Base-by-base conservation (phyloP, 2,113 vertebrate genomes). In the Xiphias gladius region DNA sequence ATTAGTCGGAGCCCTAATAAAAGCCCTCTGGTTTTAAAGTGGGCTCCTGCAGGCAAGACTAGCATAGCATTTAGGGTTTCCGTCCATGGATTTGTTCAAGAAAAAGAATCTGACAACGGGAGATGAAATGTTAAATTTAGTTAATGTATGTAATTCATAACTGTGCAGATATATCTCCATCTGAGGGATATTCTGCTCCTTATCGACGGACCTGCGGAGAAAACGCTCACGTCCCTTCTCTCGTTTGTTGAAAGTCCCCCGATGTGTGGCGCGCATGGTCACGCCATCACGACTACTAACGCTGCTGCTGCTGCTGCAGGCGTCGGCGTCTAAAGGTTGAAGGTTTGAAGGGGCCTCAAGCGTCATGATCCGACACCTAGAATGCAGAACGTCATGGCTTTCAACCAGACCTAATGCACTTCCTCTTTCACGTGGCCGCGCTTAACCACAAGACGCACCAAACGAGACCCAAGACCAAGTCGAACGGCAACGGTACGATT, bases 321-420 rank as follows among this genome's bases (percentile, higher is more conserved):
- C 30, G n/a, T 48, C 70, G 3, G 24, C 0, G 5, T 22, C 12
- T 5, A 54, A 32, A 80, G 61, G 50, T 77, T 64, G 83, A 63
- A 84, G 39, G 74, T 80, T 62, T 41, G 17, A 78, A 17, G 26
- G 10, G 55, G 13, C 37, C 46, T 46, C 4, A 8, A 43, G 14
- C 9, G 11, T 54, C 46, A 41, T 52, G 28, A 17, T 80, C 30
- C 69, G 71, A 63, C 16, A 2, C 17, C 11, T 48, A 54, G 14
- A 73, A 73, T 68, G 71, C 26, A 22, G 61, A 72, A 46, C n/a
- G 79, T 84, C 79, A 64, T 19, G 65, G 57, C 65, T 80, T 73
- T 71, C 7, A 80, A 39, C 14, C 0, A 37, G 22, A 83, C 76
- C 78, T 79, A 32, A 63, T 39, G 39, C 24, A 13, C 2, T 16